Evolutionary conservation across 2,888 invertebrate species (phyloP).

Genomic region (Phoenoteleia sp.): DNA sequence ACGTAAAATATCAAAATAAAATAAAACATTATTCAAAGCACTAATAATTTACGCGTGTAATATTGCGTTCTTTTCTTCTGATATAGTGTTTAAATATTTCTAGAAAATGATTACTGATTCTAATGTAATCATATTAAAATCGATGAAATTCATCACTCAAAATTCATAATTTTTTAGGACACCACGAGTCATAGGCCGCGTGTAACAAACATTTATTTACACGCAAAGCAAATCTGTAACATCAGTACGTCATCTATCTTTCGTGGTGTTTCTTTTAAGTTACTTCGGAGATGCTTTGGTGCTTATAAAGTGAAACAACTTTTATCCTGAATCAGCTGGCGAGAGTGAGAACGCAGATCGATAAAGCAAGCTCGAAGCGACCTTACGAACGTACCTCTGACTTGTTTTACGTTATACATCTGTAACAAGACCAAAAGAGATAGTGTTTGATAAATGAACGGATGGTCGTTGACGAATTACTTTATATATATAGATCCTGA

Average conservation of each 20-base stretch:
- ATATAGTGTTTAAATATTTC: too few species aligned
- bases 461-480: conserved; percentile 44
- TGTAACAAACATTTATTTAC: conserved; percentile 26
- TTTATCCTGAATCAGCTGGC: conserved; percentile 50
- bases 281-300: conserved; percentile 14
- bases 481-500: conserved; percentile 17
- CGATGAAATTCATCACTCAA: too few species aligned
- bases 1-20: too few species aligned
- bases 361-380: conserved; percentile 57
- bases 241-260: conserved; percentile 34
- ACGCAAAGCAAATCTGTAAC: conserved; percentile 30
- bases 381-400: conserved; percentile 48
- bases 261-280: conserved; percentile 37
- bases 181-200: not conserved
- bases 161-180: too few species aligned
- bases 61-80: too few species aligned
- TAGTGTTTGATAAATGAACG: conserved; percentile 55
- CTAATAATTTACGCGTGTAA: too few species aligned
- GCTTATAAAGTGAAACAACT: conserved; percentile 47
- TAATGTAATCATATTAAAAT: too few species aligned
- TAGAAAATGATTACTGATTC: too few species aligned
- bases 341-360: conserved; percentile 57
- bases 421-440: conserved; percentile 52
- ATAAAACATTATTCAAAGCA: too few species aligned
- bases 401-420: conserved; percentile 47